A percentile compares a stretch with the other conserved stretches of the same genome.
phyloP scores from a whole-genome alignment of 64 coral and sea anemone genomes.

The Porites australiensis region DNA sequence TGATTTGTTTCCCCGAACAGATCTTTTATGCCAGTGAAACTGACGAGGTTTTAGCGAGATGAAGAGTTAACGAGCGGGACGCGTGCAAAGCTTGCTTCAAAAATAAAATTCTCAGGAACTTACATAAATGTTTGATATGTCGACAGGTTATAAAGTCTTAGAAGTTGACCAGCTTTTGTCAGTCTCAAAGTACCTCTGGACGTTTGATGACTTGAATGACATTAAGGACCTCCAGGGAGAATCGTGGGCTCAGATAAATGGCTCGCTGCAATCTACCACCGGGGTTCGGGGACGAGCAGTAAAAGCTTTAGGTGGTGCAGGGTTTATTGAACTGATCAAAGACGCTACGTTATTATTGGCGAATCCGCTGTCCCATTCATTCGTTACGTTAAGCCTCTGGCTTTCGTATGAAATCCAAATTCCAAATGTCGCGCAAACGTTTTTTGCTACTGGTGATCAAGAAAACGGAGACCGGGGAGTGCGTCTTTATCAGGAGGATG shows the following conservation, averaged over 20 bases:
- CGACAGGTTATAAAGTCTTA: constrained; percentile 8
- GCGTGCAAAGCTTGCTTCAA: too few species aligned
- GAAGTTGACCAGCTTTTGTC: neutral
- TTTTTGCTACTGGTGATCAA: neutral
- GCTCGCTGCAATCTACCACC: neutral
- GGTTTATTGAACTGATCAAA: neutral
- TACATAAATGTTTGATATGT: neutral
- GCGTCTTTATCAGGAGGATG: neutral
- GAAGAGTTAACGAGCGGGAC: too few species aligned
- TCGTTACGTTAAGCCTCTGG: constrained; percentile 1
- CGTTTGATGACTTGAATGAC: neutral
- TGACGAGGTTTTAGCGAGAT: too few species aligned
- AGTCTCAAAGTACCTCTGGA: neutral
- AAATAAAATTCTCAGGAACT: too few species aligned
- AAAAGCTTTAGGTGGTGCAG: neutral
- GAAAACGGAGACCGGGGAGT: neutral
- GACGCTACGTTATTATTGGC: neutral
- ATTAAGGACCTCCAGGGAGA: constrained; percentile 19
- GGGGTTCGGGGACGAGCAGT: constrained; percentile 9
- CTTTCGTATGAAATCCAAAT: neutral
- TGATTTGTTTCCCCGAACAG: too few species aligned
- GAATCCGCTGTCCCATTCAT: neutral
- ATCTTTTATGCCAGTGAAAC: too few species aligned
- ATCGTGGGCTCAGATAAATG: constrained; percentile 1
- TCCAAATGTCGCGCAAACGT: neutral